A percentile compares a stretch with the other conserved stretches of the same genome.
phyloP scores from a whole-genome alignment of 2,113 vertebrate species.

The Porphyrio hochstetteri region DNA sequence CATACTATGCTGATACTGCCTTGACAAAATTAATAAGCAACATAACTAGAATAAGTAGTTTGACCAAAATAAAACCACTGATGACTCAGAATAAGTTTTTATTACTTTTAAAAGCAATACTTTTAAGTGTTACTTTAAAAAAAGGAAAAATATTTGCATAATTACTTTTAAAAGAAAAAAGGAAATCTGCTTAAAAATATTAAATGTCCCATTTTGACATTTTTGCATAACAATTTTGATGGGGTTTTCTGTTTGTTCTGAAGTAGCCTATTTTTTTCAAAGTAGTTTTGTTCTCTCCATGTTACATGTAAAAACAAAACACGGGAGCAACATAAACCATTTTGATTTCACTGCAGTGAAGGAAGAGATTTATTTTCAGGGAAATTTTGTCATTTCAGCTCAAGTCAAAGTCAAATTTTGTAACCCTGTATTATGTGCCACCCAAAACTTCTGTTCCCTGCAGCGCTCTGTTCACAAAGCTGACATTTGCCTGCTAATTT shows the following conservation, averaged over 20 bases:
- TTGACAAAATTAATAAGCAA: neutral
- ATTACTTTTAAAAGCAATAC: no score
- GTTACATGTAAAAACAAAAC: neutral
- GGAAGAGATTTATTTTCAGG: neutral
- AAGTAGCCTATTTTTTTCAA: neutral
- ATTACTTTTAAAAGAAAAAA: neutral
- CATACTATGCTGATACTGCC: neutral
- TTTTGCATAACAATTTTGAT: no score
- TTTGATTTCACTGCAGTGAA: neutral
- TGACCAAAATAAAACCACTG: neutral
- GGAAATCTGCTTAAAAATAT: neutral
- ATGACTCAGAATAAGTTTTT: neutral
- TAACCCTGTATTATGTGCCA: neutral
- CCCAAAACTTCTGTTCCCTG: neutral
- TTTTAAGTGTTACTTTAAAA: no score
- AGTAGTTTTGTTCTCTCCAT: neutral
- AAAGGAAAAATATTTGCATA: no score
- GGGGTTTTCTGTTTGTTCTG: no score
- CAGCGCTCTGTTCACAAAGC: neutral
- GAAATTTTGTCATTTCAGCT: neutral
- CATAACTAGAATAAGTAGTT: neutral
- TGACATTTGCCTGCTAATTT: slow-evolving; percentile 1
- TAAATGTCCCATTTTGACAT: neutral
- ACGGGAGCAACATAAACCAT: neutral
- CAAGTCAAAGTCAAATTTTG: neutral